Percentiles rank a stretch among this genome's conserved stretches.
phyloP scores from a whole-genome alignment of 2,797 vertebrate genomes.

The Momotus momota region DNA sequence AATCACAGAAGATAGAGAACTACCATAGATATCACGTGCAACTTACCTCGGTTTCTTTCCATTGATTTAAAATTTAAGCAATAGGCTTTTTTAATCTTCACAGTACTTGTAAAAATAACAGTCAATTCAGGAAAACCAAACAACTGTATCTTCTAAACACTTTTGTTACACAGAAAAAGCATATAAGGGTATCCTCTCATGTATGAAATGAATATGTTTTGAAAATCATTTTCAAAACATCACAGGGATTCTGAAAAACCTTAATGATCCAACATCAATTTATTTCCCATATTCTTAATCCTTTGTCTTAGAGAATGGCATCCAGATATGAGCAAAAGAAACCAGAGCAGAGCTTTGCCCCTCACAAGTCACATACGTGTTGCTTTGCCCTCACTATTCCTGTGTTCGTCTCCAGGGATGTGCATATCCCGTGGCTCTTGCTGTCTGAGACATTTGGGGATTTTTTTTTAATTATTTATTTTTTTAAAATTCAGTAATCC shows the following conservation, averaged over 20 bases:
- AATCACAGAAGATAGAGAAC: not conserved
- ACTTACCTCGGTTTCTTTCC: not conserved
- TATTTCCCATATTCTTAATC: not conserved
- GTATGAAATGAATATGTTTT: not conserved
- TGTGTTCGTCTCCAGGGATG: not conserved
- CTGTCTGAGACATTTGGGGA: not conserved
- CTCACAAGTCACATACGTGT: not conserved
- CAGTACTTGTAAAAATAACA: not conserved
- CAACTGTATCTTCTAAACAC: not conserved
- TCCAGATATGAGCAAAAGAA: not conserved
- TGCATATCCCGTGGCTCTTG: not conserved
- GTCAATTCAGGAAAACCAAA: not conserved
- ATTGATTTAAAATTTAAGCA: not conserved
- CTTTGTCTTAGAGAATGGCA: not conserved
- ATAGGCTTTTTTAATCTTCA: not conserved
- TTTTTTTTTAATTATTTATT: not conserved
- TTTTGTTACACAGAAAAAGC: not conserved
- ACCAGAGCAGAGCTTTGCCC: not conserved
- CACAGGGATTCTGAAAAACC: not conserved
- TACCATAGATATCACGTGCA: not conserved
- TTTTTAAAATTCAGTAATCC: not conserved
- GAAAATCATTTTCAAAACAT: not conserved
- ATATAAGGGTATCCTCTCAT: not conserved
- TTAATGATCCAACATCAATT: not conserved
- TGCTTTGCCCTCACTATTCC: not conserved